A percentile compares a stretch with the other conserved stretches of the same genome.
These are phyloP conservation scores for Caenorhabditis wallacei DNA, from an alignment of 2,888 invertebrate genomes.

Conservation along the genomic window DNA sequence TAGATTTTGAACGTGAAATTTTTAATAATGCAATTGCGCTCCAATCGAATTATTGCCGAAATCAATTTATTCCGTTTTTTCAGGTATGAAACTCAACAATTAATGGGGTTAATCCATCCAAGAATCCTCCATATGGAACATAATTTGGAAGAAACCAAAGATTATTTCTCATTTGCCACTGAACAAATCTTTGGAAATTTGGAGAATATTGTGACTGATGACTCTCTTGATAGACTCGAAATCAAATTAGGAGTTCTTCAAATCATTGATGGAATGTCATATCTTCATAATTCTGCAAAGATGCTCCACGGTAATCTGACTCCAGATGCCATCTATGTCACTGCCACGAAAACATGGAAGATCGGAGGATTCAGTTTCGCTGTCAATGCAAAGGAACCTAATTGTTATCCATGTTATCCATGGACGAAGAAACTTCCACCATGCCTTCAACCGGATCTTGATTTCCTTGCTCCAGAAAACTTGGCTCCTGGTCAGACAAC, in stretches of 20 bases:
- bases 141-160: conserved; percentile 80
- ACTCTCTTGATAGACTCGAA: conserved; percentile 79
- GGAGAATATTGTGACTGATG: conserved; percentile 74
- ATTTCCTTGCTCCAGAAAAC: conserved; percentile 95
- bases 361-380: conserved; percentile 94
- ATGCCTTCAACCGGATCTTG: conserved; percentile 95
- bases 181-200: conserved; percentile 72
- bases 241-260: conserved; percentile 81
- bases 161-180: conserved; percentile 71
- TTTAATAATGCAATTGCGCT: neutral
- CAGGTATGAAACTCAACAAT: conserved; percentile 78
- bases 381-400: conserved; percentile 83
- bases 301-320: conserved; percentile 95
- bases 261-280: conserved; percentile 93
- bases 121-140: conserved; percentile 77
- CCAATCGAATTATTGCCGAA: neutral
- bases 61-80: no score
- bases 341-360: conserved; percentile 96
- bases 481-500: conserved; percentile 86
- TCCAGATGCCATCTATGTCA: conserved; percentile 93
- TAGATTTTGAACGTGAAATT: neutral
- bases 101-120: conserved; percentile 78
- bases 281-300: conserved; percentile 92
- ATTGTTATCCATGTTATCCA: conserved; percentile 89
- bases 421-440: conserved; percentile 95